Evolutionary conservation across 2,113 vertebrate species (phyloP), one percentile per base, ranked within the genome.

Genomic region (Motacilla alba): DNA sequence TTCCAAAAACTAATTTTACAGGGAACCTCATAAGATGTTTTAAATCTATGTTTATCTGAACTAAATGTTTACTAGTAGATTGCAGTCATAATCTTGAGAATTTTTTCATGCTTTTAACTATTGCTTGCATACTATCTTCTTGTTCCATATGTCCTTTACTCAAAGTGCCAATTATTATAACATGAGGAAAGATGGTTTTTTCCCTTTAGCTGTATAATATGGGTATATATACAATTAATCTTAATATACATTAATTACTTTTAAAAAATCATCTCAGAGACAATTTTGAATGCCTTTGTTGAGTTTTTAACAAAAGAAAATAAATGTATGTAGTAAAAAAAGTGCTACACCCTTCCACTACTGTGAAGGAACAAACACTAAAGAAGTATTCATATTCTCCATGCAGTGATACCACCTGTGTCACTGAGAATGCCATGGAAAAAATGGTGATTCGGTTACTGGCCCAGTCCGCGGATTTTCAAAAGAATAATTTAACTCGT

Each of bases 51-150:
- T 39, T 81, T 79, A 47, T 27, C 21, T 35, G 9, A 74, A 2
- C 19, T 49, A 49, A 74, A 70, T 72, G 10, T 52, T 92, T 86
- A 63, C 15, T 15, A 43, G 35, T 41, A 64, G 2, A n/a, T 16
- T 50, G 16, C 23, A 56, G 33, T 37, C 9, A 22, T 53, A n/a
- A 68, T 21, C 12, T 58, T 82, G 24, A 87, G 26, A 91, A 70
- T n/a, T 87, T 79, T 9, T 15, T 78, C 7, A 31, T 20, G 20
- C 4, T 90, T 87, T 77, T 72, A 55, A 17, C 24, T 69, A 13
- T 41, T 80, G 15, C 2, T 95, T 0, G 0, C 27, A 28, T 31
- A 19, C 1, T 30, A 1, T n/a, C 30, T 56, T 62, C 53, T 56
- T 84, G 33, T 53, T 79, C 37, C 24, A 1, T 58, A 22, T 26